Base-by-base conservation (phyloP, 2,797 vertebrate genomes). In the Amblyopsis hoosieri region DNA sequence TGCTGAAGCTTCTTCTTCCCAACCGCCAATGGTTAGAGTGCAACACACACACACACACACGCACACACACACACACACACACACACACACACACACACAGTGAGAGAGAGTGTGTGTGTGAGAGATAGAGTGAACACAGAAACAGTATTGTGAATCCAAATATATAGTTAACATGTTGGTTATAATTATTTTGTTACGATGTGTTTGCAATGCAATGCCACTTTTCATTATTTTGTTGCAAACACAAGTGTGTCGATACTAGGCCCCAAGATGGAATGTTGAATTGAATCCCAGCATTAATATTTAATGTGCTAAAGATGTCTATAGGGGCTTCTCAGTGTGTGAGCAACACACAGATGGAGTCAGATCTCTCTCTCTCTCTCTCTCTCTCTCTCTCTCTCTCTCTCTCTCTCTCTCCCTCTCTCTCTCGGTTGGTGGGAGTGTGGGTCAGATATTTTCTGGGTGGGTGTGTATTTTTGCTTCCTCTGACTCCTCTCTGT, bases 281-380 rank as follows among this genome's bases (percentile, higher is more conserved):
- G 86, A 91, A 89, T 91, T 89, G 89, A 90, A 89, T 89, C 90
- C 83, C 71, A 78, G 69, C 82, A 88, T 93, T 88, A 93, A 93
- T 93, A 91, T 92, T 93, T 91, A 60, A 93, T 92, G 87, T 54
- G 84, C 75, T 88, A 82, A 88, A 91, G 81, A 88, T 89, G 82
- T 84, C 87, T 79, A 85, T 80, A 83, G 90, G 89, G 90, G 87
- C 86, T 74, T 86, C 87, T 67, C 90, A 89, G 86, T 88, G 87
- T 88, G 89, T 66, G 51, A 81, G 80, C 72, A 74, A 71, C 57
- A 75, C 85, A 74, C 88, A 90, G 90, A 90, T 90, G 88, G 89
- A 91, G 82, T 78, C 65, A 81, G 80, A 84, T 70, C 60, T 74
- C 50, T 66, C 63, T 60, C 52, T 69, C 64, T 53, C 45, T 17